Conservation (phyloP, 2,113 vertebrate genomes). For the Callipepla squamata region DNA sequence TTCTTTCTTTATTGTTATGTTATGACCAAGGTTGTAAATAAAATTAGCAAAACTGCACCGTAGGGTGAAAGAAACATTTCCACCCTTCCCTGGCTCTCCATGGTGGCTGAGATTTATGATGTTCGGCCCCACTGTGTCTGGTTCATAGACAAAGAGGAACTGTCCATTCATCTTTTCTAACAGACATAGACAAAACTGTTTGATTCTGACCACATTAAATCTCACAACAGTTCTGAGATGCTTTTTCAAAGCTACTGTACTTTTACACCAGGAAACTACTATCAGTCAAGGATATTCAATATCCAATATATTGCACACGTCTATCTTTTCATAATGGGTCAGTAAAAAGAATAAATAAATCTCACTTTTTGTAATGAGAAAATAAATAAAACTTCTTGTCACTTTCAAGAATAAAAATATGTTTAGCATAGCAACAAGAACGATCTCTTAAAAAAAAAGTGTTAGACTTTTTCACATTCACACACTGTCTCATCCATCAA, state of each 20-base stretch:
- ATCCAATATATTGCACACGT: not conserved
- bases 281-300: not conserved
- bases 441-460: not conserved
- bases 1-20: not conserved
- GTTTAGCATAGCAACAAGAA: not conserved
- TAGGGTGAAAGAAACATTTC: not conserved
- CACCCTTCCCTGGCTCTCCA: fast-evolving
- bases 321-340: not conserved
- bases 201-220: not conserved
- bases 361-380: not conserved
- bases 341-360: not conserved
- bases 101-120: not conserved
- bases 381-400: not conserved
- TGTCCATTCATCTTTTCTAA: not conserved
- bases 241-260: not conserved
- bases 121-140: not conserved
- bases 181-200: not conserved
- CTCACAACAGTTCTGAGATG: not conserved
- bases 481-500: not conserved
- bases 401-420: not conserved
- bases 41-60: fast-evolving
- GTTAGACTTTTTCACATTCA: fast-evolving
- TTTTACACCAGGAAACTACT: not conserved
- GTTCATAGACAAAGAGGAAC: not conserved
- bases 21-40: not conserved